Evolutionary conservation across 2,797 vertebrate genomes (phyloP).

Genomic region (Enteromius fasciolatus): DNA sequence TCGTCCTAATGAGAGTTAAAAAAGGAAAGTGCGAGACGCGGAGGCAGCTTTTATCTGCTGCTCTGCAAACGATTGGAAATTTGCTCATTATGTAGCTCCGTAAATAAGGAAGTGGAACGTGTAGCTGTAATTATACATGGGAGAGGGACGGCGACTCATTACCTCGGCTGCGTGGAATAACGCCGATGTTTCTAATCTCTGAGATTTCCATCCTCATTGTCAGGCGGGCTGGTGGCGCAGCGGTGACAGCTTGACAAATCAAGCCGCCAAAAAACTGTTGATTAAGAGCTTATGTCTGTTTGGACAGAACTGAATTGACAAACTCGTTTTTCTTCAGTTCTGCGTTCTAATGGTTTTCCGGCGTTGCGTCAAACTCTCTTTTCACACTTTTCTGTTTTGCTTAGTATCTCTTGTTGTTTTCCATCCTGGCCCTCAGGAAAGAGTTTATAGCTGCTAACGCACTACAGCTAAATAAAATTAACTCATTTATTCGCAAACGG

Average conservation of each 20-base stretch:
- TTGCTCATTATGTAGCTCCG: conserved; percentile 44
- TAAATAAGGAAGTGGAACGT: conserved; percentile 48
- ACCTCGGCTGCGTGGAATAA: conserved; percentile 40
- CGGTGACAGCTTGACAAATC: conserved; percentile 1
- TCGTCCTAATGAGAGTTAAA: conserved; percentile 51
- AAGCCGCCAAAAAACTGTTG: not conserved
- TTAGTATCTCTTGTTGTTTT: conserved; percentile 3
- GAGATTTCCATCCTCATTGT: not conserved
- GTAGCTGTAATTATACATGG: conserved; percentile 43
- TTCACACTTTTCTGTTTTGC: not conserved
- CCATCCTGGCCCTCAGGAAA: not conserved
- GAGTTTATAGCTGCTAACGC: not conserved
- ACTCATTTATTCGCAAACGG: conserved; percentile 21
- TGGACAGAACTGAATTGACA: conserved; percentile 41
- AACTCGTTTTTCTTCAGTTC: conserved; percentile 31
- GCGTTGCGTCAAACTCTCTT: not conserved
- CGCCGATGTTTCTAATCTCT: conserved; percentile 36
- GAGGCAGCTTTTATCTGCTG: conserved; percentile 40
- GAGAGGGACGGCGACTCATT: conserved; percentile 44
- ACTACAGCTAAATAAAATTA: conserved; percentile 32
- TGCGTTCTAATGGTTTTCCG: conserved; percentile 2
- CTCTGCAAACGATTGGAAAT: conserved; percentile 41
- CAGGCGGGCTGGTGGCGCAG: not conserved
- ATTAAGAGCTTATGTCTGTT: conserved; percentile 28
- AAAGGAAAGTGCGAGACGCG: conserved; percentile 22